Percentiles rank a stretch among this genome's conserved stretches.
phyloP scores from a whole-genome alignment of 2,113 vertebrate genomes.

The Zingel zingel region DNA sequence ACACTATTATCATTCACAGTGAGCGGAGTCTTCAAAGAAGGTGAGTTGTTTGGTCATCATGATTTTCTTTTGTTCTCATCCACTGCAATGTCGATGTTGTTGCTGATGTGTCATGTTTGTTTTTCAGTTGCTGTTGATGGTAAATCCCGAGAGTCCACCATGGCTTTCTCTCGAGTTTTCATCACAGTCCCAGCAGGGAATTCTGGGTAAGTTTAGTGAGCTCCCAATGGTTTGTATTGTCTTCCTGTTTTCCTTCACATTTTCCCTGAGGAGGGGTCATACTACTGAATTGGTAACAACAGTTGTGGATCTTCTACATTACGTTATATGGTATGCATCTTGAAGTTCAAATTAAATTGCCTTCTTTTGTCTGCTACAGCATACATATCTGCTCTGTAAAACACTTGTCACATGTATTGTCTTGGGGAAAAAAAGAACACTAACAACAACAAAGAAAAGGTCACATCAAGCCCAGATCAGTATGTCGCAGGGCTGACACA shows the following conservation, averaged over 20 bases:
- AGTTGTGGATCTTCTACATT: background rate
- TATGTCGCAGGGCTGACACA: too few species aligned
- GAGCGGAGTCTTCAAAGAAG: conserved; percentile 92
- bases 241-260: conserved; percentile 9
- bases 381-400: too few species aligned
- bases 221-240: conserved; percentile 3
- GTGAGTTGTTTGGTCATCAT: conserved; percentile 66
- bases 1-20: conserved; percentile 91
- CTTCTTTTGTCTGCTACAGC: background rate
- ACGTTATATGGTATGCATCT: background rate
- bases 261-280: background rate
- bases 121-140: conserved; percentile 85
- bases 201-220: conserved; percentile 85
- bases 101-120: conserved; percentile 6
- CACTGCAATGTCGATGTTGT: background rate
- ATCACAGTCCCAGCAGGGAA: conserved; percentile 89
- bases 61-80: background rate
- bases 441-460: too few species aligned
- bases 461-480: too few species aligned
- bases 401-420: too few species aligned
- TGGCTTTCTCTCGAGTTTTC: conserved; percentile 91
- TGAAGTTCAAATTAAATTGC: background rate
- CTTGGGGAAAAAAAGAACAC: too few species aligned
- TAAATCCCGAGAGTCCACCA: conserved; percentile 86
- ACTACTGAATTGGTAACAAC: background rate